These are phyloP conservation scores for Prinia subflava DNA, from an alignment of 2,113 vertebrate species.

Conservation along the genomic window DNA sequence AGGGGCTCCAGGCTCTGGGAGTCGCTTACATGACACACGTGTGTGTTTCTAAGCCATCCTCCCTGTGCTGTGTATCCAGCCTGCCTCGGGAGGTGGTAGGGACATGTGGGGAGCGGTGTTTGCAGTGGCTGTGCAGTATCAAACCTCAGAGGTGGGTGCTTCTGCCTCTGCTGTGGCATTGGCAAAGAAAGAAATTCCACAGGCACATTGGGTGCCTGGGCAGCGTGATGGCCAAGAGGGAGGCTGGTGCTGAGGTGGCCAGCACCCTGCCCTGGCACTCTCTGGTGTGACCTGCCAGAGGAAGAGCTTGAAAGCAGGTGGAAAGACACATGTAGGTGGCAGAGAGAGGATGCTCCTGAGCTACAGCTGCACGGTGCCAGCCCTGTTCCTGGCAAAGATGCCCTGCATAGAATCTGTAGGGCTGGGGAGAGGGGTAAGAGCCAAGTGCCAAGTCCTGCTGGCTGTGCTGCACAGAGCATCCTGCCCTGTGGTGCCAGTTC, in stretches of 20 bases:
- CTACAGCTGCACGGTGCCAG: fast-evolving
- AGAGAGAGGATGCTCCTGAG: background rate
- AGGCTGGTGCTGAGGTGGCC: background rate
- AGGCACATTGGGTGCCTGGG: background rate
- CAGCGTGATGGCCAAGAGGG: fast-evolving
- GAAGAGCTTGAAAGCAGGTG: background rate
- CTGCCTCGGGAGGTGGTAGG: fast-evolving
- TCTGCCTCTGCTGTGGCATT: fast-evolving
- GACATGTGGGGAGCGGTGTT: fast-evolving
- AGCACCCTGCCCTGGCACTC: background rate
- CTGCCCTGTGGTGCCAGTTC: fast-evolving
- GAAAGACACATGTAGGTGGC: background rate
- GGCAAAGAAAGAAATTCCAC: background rate
- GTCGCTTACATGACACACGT: fast-evolving
- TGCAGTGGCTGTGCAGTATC: fast-evolving
- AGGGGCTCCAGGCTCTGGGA: background rate
- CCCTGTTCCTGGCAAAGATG: background rate
- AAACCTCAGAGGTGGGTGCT: fast-evolving
- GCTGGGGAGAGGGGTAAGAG: background rate
- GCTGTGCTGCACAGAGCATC: background rate
- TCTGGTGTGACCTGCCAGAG: background rate
- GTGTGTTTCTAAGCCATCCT: background rate
- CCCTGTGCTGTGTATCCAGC: fast-evolving
- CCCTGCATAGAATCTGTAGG: fast-evolving
- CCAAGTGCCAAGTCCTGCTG: fast-evolving